A percentile compares a stretch with the other conserved stretches of the same genome.
Evolutionary conservation across 92 coral and sea anemone genomes (phyloP).

Genomic region (Nematostella vectensis): DNA sequence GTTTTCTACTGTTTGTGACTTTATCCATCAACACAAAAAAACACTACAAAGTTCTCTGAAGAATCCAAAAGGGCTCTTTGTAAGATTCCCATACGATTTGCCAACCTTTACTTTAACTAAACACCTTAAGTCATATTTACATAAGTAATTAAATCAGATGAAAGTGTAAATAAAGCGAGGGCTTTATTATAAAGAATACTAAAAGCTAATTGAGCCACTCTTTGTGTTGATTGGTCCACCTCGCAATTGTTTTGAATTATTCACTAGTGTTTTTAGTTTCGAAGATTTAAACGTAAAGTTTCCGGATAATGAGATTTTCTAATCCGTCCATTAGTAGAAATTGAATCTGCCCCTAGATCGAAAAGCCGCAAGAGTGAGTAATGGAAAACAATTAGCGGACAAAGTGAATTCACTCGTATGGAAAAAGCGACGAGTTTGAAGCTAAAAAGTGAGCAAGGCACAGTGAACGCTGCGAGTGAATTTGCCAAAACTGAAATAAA

Average conservation of each 20-base stretch:
- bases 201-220: constrained; percentile 46
- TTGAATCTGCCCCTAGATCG: constrained; percentile 7
- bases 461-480: too few relatives aligned
- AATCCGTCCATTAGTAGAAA: constrained; percentile 10
- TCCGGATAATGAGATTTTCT: constrained; percentile 36
- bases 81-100: too few relatives aligned
- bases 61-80: too few relatives aligned
- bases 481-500: too few relatives aligned
- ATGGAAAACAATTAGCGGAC: constrained; percentile 4
- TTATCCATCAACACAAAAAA: not conserved
- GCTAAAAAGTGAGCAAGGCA: not conserved
- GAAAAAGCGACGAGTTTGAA: not conserved
- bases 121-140: constrained; percentile 56
- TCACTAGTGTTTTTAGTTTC: constrained; percentile 9
- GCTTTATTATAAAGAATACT: constrained; percentile 45
- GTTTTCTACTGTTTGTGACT: too few relatives aligned
- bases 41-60: not conserved
- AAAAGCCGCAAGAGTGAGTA: not conserved
- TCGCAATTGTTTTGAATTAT: constrained; percentile 21
- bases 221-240: constrained; percentile 29
- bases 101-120: too few relatives aligned
- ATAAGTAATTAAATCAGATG: constrained; percentile 60
- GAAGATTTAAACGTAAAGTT: constrained; percentile 16
- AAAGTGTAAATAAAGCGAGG: constrained; percentile 64
- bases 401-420: not conserved